Evolutionary conservation across 2,113 vertebrate genomes (phyloP).

Genomic region (Aythya baeri): DNA sequence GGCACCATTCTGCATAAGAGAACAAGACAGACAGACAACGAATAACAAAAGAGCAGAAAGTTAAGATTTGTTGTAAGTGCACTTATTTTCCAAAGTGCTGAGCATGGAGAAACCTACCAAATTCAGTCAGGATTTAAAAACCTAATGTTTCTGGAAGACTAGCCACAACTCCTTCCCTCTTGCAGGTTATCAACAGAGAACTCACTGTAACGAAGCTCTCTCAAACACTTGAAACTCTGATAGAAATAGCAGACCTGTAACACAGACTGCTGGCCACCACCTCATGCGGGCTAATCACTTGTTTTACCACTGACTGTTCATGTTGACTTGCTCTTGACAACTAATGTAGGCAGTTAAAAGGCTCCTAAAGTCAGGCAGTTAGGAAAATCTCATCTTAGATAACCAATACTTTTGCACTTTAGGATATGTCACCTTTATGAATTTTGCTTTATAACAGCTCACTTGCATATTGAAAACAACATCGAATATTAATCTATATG

Average conservation of each 20-base stretch:
- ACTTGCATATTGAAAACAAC: not conserved
- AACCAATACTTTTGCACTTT: not conserved
- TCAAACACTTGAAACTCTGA: not conserved
- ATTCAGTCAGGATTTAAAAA: not conserved
- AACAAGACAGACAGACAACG: not conserved
- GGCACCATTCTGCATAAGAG: not conserved
- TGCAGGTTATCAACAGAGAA: not conserved
- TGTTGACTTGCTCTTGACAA: not conserved
- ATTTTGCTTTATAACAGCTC: not conserved
- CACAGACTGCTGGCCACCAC: no score
- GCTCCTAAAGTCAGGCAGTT: not conserved
- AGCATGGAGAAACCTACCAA: not conserved
- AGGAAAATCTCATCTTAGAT: not conserved
- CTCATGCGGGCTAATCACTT: not conserved
- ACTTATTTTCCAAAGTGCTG: not conserved
- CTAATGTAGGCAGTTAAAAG: not conserved
- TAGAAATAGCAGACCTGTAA: not conserved
- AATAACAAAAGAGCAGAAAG: not conserved
- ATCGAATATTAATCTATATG: not conserved
- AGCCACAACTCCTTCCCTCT: not conserved
- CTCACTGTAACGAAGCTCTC: not conserved
- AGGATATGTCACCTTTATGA: not conserved
- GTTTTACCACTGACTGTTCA: not conserved
- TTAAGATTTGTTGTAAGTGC: not conserved
- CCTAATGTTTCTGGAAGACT: not conserved